These are phyloP conservation scores for Nautilus pompilius DNA, from an alignment of 1,140 invertebrate species.

Conservation along the genomic window DNA sequence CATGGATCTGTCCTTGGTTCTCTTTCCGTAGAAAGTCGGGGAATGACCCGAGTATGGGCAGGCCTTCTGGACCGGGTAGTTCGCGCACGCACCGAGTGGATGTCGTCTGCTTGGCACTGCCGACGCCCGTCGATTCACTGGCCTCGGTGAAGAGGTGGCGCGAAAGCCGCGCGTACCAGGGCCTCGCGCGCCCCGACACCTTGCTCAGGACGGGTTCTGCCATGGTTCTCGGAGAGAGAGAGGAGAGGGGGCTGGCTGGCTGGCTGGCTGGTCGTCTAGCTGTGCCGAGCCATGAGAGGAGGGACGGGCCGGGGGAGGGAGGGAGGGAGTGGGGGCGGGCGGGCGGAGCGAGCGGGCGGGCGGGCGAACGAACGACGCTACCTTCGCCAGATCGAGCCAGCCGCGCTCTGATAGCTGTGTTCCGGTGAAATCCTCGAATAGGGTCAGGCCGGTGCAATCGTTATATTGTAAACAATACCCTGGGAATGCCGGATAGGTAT, in stretches of 20 bases:
- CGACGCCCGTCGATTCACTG: neutral
- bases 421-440: too few relatives aligned
- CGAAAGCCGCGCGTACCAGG: neutral
- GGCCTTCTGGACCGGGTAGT: slow-evolving; percentile 31
- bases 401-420: too few relatives aligned
- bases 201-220: neutral
- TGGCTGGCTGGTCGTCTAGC: neutral
- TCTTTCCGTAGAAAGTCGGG: slow-evolving; percentile 30
- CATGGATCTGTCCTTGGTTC: slow-evolving; percentile 36
- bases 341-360: neutral
- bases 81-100: slow-evolving; percentile 1
- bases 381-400: too few relatives aligned
- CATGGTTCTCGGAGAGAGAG: neutral
- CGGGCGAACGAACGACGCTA: neutral
- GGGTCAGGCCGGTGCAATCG: neutral
- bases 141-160: neutral
- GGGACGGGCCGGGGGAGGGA: neutral
- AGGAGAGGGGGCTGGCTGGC: neutral
- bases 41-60: slow-evolving; percentile 28
- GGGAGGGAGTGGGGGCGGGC: neutral
- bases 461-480: too few relatives aligned
- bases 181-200: neutral
- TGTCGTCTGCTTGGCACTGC: neutral
- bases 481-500: too few relatives aligned
- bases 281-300: neutral